Evolutionary conservation across 2,113 vertebrate genomes (phyloP).

Genomic region (Scomber scombrus): DNA sequence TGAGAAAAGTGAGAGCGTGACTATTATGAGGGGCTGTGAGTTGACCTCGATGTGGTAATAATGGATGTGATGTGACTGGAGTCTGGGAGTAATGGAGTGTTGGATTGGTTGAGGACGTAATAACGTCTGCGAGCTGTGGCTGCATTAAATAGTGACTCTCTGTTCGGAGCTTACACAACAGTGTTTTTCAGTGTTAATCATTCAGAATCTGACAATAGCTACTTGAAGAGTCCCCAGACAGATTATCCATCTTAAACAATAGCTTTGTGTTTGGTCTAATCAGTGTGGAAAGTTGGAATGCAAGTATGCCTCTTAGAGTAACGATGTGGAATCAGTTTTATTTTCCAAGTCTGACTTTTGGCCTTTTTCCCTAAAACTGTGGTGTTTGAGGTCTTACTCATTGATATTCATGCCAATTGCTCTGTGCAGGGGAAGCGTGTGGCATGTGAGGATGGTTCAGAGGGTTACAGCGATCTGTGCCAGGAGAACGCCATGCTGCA

Average conservation of each 20-base stretch:
- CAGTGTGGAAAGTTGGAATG: not conserved
- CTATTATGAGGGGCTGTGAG: slow-evolving; percentile 10
- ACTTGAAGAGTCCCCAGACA: slow-evolving; percentile 25
- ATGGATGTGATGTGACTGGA: slow-evolving; percentile 55
- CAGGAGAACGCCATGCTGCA: slow-evolving; percentile 94
- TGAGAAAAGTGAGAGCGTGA: slow-evolving; percentile 16
- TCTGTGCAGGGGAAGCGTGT: slow-evolving; percentile 92
- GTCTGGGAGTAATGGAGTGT: slow-evolving; percentile 51
- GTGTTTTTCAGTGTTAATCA: slow-evolving; percentile 36
- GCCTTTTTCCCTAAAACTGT: not conserved
- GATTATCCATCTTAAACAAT: slow-evolving; percentile 22
- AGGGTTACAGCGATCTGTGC: slow-evolving; percentile 93
- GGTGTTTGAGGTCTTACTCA: too few species aligned
- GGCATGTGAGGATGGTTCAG: slow-evolving; percentile 89
- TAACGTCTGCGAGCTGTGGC: slow-evolving; percentile 36
- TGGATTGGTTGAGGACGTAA: slow-evolving; percentile 39
- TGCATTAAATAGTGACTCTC: slow-evolving; percentile 46
- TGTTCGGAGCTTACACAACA: slow-evolving; percentile 57
- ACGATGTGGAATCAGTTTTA: not conserved
- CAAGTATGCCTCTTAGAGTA: not conserved
- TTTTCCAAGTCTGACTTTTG: slow-evolving; percentile 8
- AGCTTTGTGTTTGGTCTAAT: slow-evolving; percentile 17
- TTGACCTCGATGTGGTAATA: slow-evolving; percentile 60
- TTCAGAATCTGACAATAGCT: slow-evolving; percentile 52
- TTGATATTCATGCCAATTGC: not conserved